Conservation (phyloP, 2,113 vertebrate species). For the Vicugna pacos region DNA sequence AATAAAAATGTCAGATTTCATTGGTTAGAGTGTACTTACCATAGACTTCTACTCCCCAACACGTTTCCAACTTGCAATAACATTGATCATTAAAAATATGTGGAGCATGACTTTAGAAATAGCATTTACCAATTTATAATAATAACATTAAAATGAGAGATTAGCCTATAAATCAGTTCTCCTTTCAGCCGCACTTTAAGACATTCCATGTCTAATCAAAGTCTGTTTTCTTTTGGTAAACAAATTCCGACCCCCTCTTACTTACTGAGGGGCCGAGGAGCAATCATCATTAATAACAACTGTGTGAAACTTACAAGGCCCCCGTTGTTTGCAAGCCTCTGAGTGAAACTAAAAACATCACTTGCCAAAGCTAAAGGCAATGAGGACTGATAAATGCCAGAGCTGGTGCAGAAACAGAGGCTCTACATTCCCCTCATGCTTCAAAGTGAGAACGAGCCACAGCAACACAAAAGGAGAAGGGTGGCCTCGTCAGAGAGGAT, state of each 20-base stretch:
- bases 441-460: not conserved
- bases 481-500: too few relatives aligned
- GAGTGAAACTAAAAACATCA: constrained; percentile 28
- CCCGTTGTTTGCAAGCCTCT: not conserved
- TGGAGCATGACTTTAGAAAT: not conserved
- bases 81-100: not conserved
- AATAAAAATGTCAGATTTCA: not conserved
- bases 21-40: too few relatives aligned
- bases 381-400: constrained; percentile 44
- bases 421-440: not conserved
- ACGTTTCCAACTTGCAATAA: not conserved
- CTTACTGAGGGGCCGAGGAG: not conserved
- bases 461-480: not conserved
- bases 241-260: too few relatives aligned
- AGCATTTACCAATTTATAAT: not conserved
- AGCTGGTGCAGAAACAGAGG: not conserved
- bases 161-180: not conserved
- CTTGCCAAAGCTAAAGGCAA: not conserved
- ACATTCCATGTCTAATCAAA: not conserved
- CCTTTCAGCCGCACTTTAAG: not conserved
- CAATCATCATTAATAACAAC: not conserved
- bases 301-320: not conserved
- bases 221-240: not conserved
- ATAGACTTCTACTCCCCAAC: not conserved
- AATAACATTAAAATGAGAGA: not conserved